phyloP scores from a whole-genome alignment of 1,140 invertebrate species.

The Hyposmocoma kahamanoa region DNA sequence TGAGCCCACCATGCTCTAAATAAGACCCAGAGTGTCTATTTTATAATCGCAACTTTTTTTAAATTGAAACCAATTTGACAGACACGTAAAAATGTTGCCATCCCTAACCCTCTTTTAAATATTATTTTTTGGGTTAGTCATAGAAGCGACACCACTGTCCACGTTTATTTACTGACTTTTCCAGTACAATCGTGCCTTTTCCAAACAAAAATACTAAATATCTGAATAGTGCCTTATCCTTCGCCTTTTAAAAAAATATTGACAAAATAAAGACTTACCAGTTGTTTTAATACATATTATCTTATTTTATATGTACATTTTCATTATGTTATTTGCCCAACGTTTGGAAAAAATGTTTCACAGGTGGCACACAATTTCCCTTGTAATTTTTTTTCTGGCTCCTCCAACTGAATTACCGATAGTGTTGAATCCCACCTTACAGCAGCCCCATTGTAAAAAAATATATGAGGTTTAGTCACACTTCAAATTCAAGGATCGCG shows the following conservation, averaged over 20 bases:
- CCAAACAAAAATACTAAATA: too few relatives aligned
- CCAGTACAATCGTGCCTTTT: not conserved
- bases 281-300: not conserved
- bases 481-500: too few relatives aligned
- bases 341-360: not conserved
- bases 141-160: too few relatives aligned
- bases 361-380: not conserved
- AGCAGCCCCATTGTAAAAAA: too few relatives aligned
- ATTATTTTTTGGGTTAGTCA: not conserved
- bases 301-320: not conserved
- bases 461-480: too few relatives aligned
- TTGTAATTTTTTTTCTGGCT: not conserved
- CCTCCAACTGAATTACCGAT: not conserved
- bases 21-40: not conserved
- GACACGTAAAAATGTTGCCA: too few relatives aligned
- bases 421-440: not conserved
- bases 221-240: not conserved
- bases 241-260: not conserved
- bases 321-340: not conserved
- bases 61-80: not conserved
- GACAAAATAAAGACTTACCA: not conserved
- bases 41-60: not conserved
- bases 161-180: not conserved
- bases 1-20: constrained; percentile 11
- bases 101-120: not conserved